phyloP scores from a whole-genome alignment of 92 coral and sea anemone genomes.

The Phenganax stokvisi region DNA sequence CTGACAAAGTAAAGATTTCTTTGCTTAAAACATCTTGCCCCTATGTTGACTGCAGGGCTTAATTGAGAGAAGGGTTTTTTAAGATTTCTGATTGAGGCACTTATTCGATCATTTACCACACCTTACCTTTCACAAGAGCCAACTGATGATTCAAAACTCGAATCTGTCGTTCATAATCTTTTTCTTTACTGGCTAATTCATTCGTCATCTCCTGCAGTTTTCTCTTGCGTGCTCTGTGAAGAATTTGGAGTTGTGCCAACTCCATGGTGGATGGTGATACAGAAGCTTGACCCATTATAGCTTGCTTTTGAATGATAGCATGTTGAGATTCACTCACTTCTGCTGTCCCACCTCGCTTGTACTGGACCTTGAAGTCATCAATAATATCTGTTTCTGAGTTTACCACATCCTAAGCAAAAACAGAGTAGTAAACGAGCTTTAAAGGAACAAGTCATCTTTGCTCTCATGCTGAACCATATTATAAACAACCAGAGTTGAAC shows the following conservation, averaged over 20 bases:
- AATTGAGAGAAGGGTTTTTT: no score
- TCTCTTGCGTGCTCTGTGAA: slow-evolving; percentile 88
- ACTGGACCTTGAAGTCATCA: background rate
- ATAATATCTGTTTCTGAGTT: background rate
- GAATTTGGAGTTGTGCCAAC: slow-evolving; percentile 68
- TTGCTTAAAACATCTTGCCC: no score
- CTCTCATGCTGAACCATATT: no score
- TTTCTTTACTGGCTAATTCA: slow-evolving; percentile 67
- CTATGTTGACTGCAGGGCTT: no score
- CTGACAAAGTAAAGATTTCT: no score
- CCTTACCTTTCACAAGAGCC: slow-evolving; percentile 71
- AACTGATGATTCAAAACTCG: slow-evolving; percentile 80
- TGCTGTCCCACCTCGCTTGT: background rate
- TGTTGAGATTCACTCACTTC: slow-evolving; percentile 19
- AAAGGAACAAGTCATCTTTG: background rate
- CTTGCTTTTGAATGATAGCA: slow-evolving; percentile 19
- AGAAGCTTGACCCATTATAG: background rate
- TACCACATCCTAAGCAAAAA: background rate
- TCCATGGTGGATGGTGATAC: slow-evolving; percentile 32
- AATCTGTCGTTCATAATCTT: slow-evolving; percentile 79
- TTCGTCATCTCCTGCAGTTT: slow-evolving; percentile 77
- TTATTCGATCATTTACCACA: no score
- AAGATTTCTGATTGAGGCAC: no score
- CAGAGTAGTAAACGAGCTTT: background rate
- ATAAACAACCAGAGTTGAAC: background rate